Conservation (phyloP, 2,113 vertebrate genomes). For the Gulo gulo region DNA sequence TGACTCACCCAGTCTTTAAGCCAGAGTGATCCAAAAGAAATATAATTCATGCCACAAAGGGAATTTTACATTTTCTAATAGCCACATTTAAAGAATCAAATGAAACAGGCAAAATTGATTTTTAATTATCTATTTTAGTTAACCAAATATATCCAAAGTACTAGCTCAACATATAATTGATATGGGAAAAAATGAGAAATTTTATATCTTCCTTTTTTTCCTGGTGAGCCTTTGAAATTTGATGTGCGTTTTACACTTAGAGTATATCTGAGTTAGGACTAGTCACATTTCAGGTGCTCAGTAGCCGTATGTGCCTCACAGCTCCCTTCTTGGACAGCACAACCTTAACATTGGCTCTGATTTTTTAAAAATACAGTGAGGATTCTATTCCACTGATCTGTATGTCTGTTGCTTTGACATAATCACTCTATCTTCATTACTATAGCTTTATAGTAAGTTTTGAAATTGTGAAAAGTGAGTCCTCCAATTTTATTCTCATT, state of each 20-base stretch:
- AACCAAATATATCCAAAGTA: neutral
- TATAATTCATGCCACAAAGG: neutral
- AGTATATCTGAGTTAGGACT: neutral
- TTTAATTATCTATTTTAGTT: constrained; percentile 8
- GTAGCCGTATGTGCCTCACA: neutral
- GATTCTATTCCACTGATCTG: neutral
- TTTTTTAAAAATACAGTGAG: neutral
- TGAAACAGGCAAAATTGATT: neutral
- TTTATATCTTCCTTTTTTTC: neutral
- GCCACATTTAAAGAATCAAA: neutral
- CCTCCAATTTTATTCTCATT: neutral
- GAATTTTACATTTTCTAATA: neutral
- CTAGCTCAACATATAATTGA: neutral
- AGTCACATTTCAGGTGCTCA: neutral
- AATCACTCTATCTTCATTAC: neutral
- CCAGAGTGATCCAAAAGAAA: neutral
- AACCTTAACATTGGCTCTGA: neutral
- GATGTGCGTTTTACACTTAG: neutral
- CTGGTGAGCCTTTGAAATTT: neutral
- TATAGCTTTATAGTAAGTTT: neutral
- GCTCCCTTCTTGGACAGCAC: neutral
- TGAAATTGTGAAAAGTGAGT: neutral
- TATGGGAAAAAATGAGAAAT: neutral
- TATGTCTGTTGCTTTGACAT: neutral
- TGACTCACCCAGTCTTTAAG: neutral